phyloP scores from a whole-genome alignment of 2,113 vertebrate species.

The Tragulus kanchil region DNA sequence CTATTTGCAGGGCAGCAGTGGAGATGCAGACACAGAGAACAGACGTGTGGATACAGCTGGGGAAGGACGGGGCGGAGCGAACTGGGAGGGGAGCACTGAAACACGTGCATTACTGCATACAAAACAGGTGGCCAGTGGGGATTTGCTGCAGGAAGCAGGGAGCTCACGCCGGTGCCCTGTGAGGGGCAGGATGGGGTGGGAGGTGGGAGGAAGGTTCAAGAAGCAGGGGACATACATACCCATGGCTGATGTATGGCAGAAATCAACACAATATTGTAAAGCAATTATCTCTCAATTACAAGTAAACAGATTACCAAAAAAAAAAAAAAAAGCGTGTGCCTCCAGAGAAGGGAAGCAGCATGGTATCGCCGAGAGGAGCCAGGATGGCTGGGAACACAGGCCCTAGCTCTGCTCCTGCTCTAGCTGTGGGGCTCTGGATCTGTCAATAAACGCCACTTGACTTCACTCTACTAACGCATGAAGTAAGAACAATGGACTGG shows the following conservation, averaged over 20 bases:
- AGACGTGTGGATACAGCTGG: not conserved
- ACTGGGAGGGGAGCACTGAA: not conserved
- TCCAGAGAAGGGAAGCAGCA: not conserved
- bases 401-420: not conserved
- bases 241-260: not conserved
- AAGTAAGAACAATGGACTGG: not conserved
- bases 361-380: not conserved
- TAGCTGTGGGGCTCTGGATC: not conserved
- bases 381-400: not conserved
- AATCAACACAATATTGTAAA: not conserved
- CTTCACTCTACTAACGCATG: not conserved
- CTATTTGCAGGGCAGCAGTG: not conserved
- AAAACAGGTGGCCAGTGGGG: not conserved
- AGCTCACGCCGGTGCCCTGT: not conserved
- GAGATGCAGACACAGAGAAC: not conserved
- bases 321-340: not conserved
- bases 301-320: not conserved
- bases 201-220: not conserved
- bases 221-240: not conserved
- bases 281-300: not conserved
- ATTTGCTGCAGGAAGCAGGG: not conserved
- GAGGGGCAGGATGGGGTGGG: not conserved
- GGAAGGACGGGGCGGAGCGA: not conserved
- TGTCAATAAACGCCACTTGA: not conserved
- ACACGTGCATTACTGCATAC: not conserved